Evolutionary conservation across 2,888 invertebrate genomes (phyloP), one percentile per base, ranked within the genome.

Genomic region (Lochmaea crataegi): DNA sequence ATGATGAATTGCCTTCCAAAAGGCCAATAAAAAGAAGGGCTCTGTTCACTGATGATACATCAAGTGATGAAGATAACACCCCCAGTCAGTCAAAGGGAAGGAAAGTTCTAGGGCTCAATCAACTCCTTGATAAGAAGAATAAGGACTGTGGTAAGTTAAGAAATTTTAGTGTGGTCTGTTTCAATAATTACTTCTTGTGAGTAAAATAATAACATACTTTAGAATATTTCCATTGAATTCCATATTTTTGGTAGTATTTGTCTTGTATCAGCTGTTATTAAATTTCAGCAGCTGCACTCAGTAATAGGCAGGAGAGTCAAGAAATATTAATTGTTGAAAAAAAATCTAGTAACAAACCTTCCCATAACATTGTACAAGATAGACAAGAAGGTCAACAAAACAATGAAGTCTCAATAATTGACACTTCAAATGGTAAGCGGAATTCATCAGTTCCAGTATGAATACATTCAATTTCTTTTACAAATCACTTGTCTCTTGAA

Each of bases 1-100:
- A 6, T 67, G 66, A 67, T n/a, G 57, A 67, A 67, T 16, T 67
- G 66, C 66, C 56, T 65, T 22, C 65, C 42, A 65, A 42, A 65
- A 53, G 65, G 9, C 65, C 65, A 65, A 51, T 65, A 53, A 51
- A 65, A 65, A 65, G 32, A 42, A 63, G 61, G 51, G 56, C 65
- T 65, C 66, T 67, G 57, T 67, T 56, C 42, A 57, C 41, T 38
- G 66, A n/a, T n/a, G n/a, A 67, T 4, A 12, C 57, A 42, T 65
- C 65, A 48, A 67, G 66, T 38, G 66, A 67, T 67, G 57, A 67
- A 67, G 66, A 57, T 38, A 22, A 61, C 61, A 38, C 38, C 51
- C 53, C 51, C 32, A 51, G 66, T 65, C 51, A 65, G 53, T 53
- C 61, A 32, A 61, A 61, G 32, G 61, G 22, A 61, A 64, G 45